Evolutionary conservation across 2,113 vertebrate species (phyloP), one percentile per base, ranked within the genome.

Genomic region (Chloropsis cyanopogon): DNA sequence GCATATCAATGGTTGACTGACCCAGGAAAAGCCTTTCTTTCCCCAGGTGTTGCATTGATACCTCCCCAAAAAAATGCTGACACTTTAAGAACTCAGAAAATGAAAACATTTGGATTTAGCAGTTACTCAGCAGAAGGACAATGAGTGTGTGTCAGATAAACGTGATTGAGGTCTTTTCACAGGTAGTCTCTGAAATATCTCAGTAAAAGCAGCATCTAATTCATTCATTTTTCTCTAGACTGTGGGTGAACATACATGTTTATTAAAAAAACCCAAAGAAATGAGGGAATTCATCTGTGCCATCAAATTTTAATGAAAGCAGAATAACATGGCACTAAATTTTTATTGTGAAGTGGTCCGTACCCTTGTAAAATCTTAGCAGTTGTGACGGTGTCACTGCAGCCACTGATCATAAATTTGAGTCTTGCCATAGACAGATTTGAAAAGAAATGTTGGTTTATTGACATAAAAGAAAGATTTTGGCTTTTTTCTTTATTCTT

Each of bases 371-470:
- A 89, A 93, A 70, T 76, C 35, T 54, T 64, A 80, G 47, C 47
- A 37, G 1, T 78, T 23, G 17, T 70, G 50, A 21, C 6, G 13
- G 79, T 79, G 50, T 72, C 66, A 70, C 28, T 53, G 11, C 26
- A 89, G 53, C 42, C 1, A 1, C 0, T 5, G 26, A 39, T 88
- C 54, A 79, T 44, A 82, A 69, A 90, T 57, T 66, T 76, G 86
- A 95, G 49, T 22, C 44, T 87, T 82, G n/a, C 44, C 72, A 52
- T 10, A 46, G 86, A n/a, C 26, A 79, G 61, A 15, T 88, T 52
- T 47, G 18, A 88, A 94, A 91, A 92, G 52, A 82, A 93, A 75
- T 75, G 54, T 77, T 73, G 63, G 37, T 85, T 84, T 96, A 86
- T 86, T 96, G 59, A 39, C 7, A 3, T 59, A 56, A 52, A 21